Percentiles rank a stretch among this genome's conserved stretches.
Conservation (phyloP, 2,113 vertebrate species). For the Shinisaurus crocodilurus region DNA sequence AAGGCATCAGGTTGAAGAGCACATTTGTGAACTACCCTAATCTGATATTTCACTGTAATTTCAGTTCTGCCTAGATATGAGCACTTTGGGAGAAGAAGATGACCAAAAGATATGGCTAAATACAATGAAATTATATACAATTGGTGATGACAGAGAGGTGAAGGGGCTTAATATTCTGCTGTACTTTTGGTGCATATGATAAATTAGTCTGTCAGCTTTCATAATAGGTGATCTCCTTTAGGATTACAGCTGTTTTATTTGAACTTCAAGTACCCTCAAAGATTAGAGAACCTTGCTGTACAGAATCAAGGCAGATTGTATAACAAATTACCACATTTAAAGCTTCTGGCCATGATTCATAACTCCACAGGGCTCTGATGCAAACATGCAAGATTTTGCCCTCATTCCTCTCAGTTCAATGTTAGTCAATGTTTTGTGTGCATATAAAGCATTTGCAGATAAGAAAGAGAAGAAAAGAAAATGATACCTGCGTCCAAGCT, state of each 20-base stretch:
- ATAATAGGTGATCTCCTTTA: constrained; percentile 27
- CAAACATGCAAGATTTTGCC: not conserved
- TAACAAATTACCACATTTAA: not conserved
- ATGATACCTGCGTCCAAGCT: not conserved
- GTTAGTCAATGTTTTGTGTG: not conserved
- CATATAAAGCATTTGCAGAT: not conserved
- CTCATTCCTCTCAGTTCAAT: not conserved
- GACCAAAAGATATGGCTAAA: not conserved
- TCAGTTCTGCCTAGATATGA: not conserved
- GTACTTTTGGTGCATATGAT: constrained; percentile 29
- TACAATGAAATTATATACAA: constrained; percentile 11
- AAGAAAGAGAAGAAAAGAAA: not conserved
- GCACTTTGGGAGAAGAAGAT: not conserved
- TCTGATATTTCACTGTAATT: not conserved
- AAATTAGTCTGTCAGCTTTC: constrained; percentile 26
- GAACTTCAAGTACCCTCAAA: constrained; percentile 24
- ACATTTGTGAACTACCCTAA: not conserved
- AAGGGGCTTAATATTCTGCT: constrained; percentile 33
- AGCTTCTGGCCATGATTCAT: not conserved
- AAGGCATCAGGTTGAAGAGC: not conserved
- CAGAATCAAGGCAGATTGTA: constrained; percentile 34
- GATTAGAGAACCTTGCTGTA: constrained; percentile 1
- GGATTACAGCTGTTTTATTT: not conserved
- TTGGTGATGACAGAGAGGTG: constrained; percentile 22
- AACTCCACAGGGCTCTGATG: not conserved